Evolutionary conservation across 2,113 vertebrate species (phyloP).

Genomic region (Tauraco erythrolophus): DNA sequence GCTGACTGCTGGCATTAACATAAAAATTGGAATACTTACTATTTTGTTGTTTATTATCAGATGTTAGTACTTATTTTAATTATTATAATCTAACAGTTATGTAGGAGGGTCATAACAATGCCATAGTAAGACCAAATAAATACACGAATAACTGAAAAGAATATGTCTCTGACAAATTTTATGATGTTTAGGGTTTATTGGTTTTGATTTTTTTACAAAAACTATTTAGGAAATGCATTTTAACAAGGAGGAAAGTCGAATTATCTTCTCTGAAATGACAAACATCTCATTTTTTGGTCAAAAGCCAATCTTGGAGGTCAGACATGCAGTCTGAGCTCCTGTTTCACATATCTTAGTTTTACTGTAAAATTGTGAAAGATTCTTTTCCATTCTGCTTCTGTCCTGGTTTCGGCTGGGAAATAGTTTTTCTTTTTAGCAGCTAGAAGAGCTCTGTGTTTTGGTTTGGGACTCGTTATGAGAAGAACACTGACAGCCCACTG

Average conservation of each 20-base stretch:
- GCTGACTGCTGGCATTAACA: background rate
- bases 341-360: background rate
- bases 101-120: no score
- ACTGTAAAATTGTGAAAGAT: background rate
- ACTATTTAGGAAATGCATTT: background rate
- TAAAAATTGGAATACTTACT: fast-evolving
- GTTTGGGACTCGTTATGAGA: no score
- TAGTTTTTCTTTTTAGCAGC: no score
- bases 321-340: background rate
- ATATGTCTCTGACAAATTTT: background rate
- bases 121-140: background rate
- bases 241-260: background rate
- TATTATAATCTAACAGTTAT: background rate
- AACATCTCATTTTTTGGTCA: background rate
- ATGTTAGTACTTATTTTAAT: background rate
- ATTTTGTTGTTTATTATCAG: background rate
- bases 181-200: background rate
- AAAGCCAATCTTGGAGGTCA: background rate
- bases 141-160: background rate
- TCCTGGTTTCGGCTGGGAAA: no score
- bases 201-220: background rate
- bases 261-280: fast-evolving
- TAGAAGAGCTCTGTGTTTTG: no score
- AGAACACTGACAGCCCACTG: no score
- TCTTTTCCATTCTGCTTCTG: background rate